These are phyloP conservation scores for Lampris megalopsis DNA, from an alignment of 2,113 vertebrate species.

Conservation along the genomic window DNA sequence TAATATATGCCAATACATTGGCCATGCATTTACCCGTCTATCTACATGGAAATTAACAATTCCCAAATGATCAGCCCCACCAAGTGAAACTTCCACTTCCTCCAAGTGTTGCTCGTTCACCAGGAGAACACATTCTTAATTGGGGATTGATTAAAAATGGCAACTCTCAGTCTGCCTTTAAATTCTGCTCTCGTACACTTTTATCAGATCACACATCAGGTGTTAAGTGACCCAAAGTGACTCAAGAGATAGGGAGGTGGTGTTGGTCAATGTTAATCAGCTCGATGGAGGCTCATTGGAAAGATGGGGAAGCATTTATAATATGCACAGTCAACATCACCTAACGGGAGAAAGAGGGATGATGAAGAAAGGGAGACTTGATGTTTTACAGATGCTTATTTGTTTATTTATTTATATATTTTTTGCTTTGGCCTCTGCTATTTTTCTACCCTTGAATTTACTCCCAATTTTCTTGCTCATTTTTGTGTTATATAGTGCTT, in stretches of 20 bases:
- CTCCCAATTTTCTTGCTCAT: too few species aligned
- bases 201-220: constrained; percentile 54
- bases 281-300: not conserved
- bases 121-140: constrained; percentile 64
- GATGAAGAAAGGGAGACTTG: too few species aligned
- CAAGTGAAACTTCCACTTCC: constrained; percentile 33
- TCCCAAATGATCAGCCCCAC: constrained; percentile 51
- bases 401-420: too few species aligned
- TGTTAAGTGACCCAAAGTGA: constrained; percentile 54
- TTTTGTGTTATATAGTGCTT: too few species aligned
- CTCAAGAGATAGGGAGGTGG: constrained; percentile 37
- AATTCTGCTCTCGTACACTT: constrained; percentile 50
- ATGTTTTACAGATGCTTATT: too few species aligned
- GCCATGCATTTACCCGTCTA: constrained; percentile 63
- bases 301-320: not conserved
- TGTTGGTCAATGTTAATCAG: constrained; percentile 41
- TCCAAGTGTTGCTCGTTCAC: constrained; percentile 68
- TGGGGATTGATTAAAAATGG: constrained; percentile 74
- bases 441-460: too few species aligned
- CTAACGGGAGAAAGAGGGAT: too few species aligned
- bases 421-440: too few species aligned
- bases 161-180: constrained; percentile 52
- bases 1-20: constrained; percentile 45
- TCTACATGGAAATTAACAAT: constrained; percentile 79
- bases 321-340: too few species aligned